Percentiles rank a stretch among this genome's conserved stretches.
These are phyloP conservation scores for Labeo catla DNA, from an alignment of 2,113 vertebrate species.

Conservation along the genomic window DNA sequence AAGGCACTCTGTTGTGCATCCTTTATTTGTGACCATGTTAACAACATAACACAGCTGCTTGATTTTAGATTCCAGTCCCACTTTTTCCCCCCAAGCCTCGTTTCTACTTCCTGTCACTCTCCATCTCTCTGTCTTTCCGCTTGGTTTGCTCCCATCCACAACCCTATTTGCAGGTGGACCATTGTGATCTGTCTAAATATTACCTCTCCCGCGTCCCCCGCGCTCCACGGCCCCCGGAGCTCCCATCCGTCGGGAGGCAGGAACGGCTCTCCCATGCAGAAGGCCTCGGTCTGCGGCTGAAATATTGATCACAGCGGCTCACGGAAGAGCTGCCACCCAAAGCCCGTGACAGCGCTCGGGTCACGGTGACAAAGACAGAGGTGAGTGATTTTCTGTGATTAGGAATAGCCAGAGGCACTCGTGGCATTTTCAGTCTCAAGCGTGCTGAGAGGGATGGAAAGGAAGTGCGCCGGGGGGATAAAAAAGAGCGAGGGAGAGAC, in stretches of 20 bases:
- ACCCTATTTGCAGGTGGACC: slow-evolving; percentile 43
- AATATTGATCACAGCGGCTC: slow-evolving; percentile 55
- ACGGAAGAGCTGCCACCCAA: slow-evolving; percentile 38
- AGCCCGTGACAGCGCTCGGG: slow-evolving; percentile 31
- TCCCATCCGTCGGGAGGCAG: slow-evolving; percentile 40
- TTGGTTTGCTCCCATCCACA: slow-evolving; percentile 19
- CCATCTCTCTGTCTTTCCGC: slow-evolving; percentile 32
- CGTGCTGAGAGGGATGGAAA: background rate
- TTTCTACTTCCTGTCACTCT: slow-evolving; percentile 24
- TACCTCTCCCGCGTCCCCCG: slow-evolving; percentile 41
- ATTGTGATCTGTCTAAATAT: slow-evolving; percentile 58
- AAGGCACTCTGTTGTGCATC: background rate
- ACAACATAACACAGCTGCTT: slow-evolving; percentile 11
- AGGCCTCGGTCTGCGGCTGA: slow-evolving; percentile 43
- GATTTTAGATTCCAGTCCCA: background rate
- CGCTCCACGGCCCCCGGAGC: slow-evolving; percentile 30
- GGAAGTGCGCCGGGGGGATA: background rate
- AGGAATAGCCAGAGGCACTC: slow-evolving; percentile 9
- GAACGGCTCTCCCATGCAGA: background rate
- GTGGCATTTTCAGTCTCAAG: slow-evolving; percentile 10
- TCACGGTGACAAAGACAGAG: slow-evolving; percentile 36
- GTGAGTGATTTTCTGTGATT: slow-evolving; percentile 38
- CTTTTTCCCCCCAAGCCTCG: background rate
- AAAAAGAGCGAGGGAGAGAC: background rate
- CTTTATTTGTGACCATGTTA: background rate